Evolutionary conservation across 2,113 vertebrate species (phyloP).

Genomic region (Chrysemys picta): DNA sequence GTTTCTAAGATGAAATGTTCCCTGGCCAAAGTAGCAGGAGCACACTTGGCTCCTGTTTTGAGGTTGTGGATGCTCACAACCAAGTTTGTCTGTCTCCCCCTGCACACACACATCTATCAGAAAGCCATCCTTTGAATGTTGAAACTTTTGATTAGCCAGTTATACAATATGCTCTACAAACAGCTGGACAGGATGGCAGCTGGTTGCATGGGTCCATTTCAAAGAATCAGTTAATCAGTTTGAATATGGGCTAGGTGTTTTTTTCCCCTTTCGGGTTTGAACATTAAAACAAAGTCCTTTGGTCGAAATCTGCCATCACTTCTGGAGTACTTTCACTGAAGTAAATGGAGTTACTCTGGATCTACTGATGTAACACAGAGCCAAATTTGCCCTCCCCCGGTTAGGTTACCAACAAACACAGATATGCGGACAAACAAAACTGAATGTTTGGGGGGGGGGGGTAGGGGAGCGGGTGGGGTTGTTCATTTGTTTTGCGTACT

Average conservation of each 20-base stretch:
- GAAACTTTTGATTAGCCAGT: slow-evolving; percentile 11
- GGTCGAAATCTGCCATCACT: not conserved
- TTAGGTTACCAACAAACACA: not conserved
- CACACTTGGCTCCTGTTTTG: not conserved
- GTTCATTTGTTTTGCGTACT: not conserved
- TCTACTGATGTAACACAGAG: not conserved
- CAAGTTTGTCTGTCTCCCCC: not conserved
- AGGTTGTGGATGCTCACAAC: not conserved
- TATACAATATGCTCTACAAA: not conserved
- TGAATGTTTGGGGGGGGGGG: not conserved
- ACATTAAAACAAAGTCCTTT: not conserved
- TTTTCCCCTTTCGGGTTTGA: not conserved
- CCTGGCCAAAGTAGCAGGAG: not conserved
- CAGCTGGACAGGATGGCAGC: slow-evolving; percentile 2
- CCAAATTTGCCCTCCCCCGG: too few relatives aligned
- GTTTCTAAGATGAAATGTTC: not conserved
- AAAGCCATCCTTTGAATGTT: not conserved
- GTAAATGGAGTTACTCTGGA: not conserved
- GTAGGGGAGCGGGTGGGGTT: too few relatives aligned
- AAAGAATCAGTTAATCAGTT: slow-evolving; percentile 3
- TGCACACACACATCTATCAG: not conserved
- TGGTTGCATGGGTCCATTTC: not conserved
- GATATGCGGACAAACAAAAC: not conserved
- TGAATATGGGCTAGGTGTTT: not conserved
- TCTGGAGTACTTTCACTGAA: not conserved